Percentiles rank a stretch among this genome's conserved stretches.
Conservation (phyloP, 2,113 vertebrate species). For the Aspidoscelis tigris region DNA sequence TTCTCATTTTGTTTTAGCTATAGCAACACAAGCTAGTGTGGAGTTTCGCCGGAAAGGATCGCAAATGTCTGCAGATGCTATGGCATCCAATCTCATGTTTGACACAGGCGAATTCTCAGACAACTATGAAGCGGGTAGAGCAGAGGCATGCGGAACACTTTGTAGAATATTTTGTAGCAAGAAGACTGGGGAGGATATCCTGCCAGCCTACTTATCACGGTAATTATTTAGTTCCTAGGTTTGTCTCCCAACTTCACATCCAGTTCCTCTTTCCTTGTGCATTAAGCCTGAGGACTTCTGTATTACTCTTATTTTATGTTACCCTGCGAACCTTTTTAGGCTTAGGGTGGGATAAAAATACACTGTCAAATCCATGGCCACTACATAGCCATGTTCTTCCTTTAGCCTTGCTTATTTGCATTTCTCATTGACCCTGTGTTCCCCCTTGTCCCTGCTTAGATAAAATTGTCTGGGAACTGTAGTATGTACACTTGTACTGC, state of each 20-base stretch:
- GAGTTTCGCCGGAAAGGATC: slow-evolving; percentile 94
- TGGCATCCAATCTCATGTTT: slow-evolving; percentile 92
- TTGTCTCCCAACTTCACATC: too few relatives aligned
- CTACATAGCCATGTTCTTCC: too few relatives aligned
- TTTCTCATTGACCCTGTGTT: too few relatives aligned
- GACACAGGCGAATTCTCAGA: slow-evolving; percentile 94
- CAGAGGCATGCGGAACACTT: slow-evolving; percentile 94
- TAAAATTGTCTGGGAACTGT: too few relatives aligned
- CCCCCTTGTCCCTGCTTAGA: too few relatives aligned
- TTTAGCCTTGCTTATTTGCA: too few relatives aligned
- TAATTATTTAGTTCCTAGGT: slow-evolving; percentile 74
- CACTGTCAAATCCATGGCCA: too few relatives aligned
- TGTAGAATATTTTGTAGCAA: slow-evolving; percentile 99
- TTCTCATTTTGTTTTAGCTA: slow-evolving; percentile 80
- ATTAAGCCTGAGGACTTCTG: too few relatives aligned
- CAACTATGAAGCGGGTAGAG: slow-evolving; percentile 94
- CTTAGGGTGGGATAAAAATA: background rate
- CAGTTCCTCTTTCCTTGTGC: too few relatives aligned
- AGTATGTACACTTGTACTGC: too few relatives aligned
- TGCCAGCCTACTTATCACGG: slow-evolving; percentile 97
- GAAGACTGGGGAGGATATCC: slow-evolving; percentile 96
- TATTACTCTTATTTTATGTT: too few relatives aligned
- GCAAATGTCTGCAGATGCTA: slow-evolving; percentile 93
- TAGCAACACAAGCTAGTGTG: slow-evolving; percentile 90
- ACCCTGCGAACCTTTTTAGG: background rate